These are phyloP conservation scores for Halictus quadricinctus DNA, from an alignment of 2,888 invertebrate genomes.

Conservation along the genomic window DNA sequence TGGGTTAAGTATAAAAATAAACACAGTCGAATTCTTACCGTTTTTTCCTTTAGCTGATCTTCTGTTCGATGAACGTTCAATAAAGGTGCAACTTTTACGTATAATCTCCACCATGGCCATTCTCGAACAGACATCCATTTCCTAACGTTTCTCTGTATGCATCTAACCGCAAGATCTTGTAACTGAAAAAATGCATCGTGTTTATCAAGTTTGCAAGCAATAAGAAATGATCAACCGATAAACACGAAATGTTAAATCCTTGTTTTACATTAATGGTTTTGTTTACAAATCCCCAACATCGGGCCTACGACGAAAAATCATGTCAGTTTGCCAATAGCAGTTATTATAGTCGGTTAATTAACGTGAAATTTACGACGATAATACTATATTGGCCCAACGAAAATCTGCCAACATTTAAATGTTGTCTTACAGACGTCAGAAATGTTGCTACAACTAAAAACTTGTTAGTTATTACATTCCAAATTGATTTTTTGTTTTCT, in stretches of 20 bases:
- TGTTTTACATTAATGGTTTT: too few relatives aligned
- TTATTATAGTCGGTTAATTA: too few relatives aligned
- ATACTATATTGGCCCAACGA: too few relatives aligned
- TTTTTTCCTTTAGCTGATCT: conserved; percentile 93
- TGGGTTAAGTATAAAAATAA: neutral
- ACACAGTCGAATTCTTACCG: conserved; percentile 84
- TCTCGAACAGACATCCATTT: conserved; percentile 95
- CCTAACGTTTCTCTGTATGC: conserved; percentile 97
- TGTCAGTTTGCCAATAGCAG: too few relatives aligned
- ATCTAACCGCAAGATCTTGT: conserved; percentile 93
- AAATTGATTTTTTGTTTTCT: too few relatives aligned
- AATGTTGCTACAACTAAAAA: too few relatives aligned
- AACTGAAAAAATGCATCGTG: conserved; percentile 79
- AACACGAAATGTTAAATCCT: neutral
- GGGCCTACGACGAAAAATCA: too few relatives aligned
- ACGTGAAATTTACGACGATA: too few relatives aligned
- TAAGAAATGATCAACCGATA: neutral
- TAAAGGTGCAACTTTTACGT: conserved; percentile 95
- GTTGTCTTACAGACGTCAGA: too few relatives aligned
- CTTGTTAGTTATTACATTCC: too few relatives aligned
- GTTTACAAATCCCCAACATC: too few relatives aligned
- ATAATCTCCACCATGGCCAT: conserved; percentile 99
- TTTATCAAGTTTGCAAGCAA: neutral
- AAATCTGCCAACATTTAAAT: too few relatives aligned
- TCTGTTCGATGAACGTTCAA: conserved; percentile 97